A percentile compares a stretch with the other conserved stretches of the same genome.
These are phyloP conservation scores for Nematostella vectensis DNA, from an alignment of 92 coral and sea anemone species.

Conservation along the genomic window DNA sequence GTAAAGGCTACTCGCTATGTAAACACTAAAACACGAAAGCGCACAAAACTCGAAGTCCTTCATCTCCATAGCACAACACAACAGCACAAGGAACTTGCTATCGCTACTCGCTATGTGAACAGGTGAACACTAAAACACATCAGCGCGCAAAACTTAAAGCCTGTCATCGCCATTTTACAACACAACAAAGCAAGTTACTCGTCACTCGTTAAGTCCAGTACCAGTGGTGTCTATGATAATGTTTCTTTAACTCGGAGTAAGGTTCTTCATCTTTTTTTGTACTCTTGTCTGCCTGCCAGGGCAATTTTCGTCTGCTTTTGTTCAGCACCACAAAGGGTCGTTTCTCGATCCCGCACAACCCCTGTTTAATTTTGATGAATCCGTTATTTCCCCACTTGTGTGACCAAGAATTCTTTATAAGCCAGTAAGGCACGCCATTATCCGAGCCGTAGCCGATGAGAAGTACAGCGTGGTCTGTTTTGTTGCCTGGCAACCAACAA, in stretches of 20 bases:
- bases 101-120: too few relatives aligned
- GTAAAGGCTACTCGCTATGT: too few relatives aligned
- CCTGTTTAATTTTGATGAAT: constrained; percentile 71
- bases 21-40: too few relatives aligned
- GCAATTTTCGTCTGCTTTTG: constrained; percentile 47
- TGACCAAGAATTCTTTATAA: constrained; percentile 91
- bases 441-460: constrained; percentile 74
- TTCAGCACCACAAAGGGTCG: constrained; percentile 81
- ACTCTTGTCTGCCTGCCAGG: constrained; percentile 60
- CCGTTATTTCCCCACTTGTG: constrained; percentile 83
- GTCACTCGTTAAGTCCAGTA: constrained; percentile 6
- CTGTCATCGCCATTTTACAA: too few relatives aligned
- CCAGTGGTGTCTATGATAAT: constrained; percentile 3
- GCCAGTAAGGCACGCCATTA: constrained; percentile 78
- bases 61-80: too few relatives aligned
- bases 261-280: constrained; percentile 22
- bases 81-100: too few relatives aligned
- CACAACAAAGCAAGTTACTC: too few relatives aligned
- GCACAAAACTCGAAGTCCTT: too few relatives aligned
- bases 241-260: background rate
- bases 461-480: constrained; percentile 91
- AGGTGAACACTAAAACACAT: too few relatives aligned
- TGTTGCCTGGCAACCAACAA: constrained; percentile 68
- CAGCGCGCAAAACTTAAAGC: too few relatives aligned
- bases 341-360: constrained; percentile 82